Conservation (phyloP, 2,888 invertebrate genomes). For the Troglohyphantes excavatus region DNA sequence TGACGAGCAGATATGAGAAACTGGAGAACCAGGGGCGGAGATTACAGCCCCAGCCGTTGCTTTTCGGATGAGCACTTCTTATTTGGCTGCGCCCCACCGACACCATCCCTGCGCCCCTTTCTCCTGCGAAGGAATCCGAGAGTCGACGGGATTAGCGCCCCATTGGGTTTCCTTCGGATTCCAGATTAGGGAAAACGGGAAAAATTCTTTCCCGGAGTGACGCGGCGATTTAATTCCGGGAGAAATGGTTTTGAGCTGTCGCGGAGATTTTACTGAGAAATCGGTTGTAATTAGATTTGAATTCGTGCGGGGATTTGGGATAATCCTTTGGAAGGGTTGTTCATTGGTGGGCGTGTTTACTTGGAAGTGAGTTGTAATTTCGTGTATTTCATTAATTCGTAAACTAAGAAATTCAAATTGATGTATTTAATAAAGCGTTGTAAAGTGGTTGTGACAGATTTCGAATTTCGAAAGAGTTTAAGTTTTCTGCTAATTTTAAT, state of each 20-base stretch:
- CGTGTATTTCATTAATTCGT: no score
- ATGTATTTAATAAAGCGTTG: no score
- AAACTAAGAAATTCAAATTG: no score
- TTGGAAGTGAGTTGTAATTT: not conserved
- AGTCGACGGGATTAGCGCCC: constrained; percentile 63
- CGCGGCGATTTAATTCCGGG: constrained; percentile 9
- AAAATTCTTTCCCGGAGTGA: constrained; percentile 29
- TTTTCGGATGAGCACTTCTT: constrained; percentile 61
- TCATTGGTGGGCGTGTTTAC: not conserved
- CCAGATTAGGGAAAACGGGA: constrained; percentile 45
- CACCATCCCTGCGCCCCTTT: not conserved
- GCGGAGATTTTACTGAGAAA: not conserved
- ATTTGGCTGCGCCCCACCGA: constrained; percentile 24
- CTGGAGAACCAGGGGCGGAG: constrained; percentile 24
- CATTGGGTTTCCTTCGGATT: constrained; percentile 44
- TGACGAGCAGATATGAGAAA: constrained; percentile 63
- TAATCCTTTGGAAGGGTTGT: not conserved
- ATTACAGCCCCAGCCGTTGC: constrained; percentile 31
- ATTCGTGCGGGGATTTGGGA: not conserved
- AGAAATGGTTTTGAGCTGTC: not conserved
- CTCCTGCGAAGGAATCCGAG: constrained; percentile 54
- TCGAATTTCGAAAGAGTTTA: no score
- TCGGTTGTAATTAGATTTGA: constrained; percentile 17
- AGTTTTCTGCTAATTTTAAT: no score
- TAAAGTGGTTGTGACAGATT: no score